Conservation (phyloP, 2,113 vertebrate genomes). For the Suricata suricatta region DNA sequence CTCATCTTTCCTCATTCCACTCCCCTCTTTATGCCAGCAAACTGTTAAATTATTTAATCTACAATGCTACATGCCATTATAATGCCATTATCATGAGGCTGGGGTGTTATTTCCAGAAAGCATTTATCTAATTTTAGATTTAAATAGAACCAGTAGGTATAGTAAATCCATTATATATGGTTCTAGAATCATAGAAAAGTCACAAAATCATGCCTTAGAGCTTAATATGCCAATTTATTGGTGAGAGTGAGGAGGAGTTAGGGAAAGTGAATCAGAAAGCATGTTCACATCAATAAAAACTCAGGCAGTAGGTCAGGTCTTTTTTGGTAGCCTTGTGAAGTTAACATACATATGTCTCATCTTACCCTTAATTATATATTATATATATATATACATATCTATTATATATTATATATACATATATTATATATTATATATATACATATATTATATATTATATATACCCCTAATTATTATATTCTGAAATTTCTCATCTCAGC, state of each 20-base stretch:
- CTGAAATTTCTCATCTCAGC: not conserved
- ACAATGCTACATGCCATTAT: not conserved
- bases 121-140: not conserved
- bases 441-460: no score
- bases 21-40: not conserved
- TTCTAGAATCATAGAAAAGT: not conserved
- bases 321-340: not conserved
- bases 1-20: not conserved
- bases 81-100: not conserved
- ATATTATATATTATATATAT: no score
- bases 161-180: not conserved
- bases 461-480: not conserved
- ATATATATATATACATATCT: no score
- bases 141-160: not conserved
- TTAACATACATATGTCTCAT: not conserved
- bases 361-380: not conserved
- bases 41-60: not conserved
- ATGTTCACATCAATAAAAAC: not conserved
- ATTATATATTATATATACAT: no score
- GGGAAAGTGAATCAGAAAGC: not conserved
- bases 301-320: not conserved
- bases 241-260: not conserved
- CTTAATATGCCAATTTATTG: not conserved
- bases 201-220: not conserved
- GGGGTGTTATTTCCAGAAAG: not conserved